Evolutionary conservation across 2,797 vertebrate genomes (phyloP).

Genomic region (Sarcophilus harrisii): DNA sequence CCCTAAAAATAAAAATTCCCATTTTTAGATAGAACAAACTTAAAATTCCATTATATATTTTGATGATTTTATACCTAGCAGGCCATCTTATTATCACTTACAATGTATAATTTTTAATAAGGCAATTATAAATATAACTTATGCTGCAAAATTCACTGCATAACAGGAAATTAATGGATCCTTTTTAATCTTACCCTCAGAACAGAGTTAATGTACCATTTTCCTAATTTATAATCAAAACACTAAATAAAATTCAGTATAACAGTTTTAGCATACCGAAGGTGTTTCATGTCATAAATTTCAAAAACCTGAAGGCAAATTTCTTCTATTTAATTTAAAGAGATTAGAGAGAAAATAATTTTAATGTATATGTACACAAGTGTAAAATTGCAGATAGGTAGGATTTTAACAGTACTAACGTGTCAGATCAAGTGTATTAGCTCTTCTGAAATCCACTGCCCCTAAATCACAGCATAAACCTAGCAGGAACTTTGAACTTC

Average conservation of each 20-base stretch:
- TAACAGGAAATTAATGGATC: slow-evolving; percentile 84
- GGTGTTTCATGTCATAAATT: slow-evolving; percentile 84
- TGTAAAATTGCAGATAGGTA: slow-evolving; percentile 48
- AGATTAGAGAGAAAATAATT: slow-evolving; percentile 60
- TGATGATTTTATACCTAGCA: slow-evolving; percentile 87
- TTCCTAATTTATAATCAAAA: slow-evolving; percentile 88
- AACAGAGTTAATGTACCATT: slow-evolving; percentile 87
- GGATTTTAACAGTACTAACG: slow-evolving; percentile 42
- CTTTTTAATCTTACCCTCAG: slow-evolving; percentile 80
- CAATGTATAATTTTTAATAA: slow-evolving; percentile 88
- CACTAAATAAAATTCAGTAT: slow-evolving; percentile 87
- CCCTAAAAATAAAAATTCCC: slow-evolving; percentile 81
- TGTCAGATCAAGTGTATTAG: slow-evolving; percentile 17
- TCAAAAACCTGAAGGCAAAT: slow-evolving; percentile 83
- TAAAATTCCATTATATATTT: slow-evolving; percentile 87
- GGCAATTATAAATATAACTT: slow-evolving; percentile 88
- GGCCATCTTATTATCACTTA: slow-evolving; percentile 85
- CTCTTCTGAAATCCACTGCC: slow-evolving; percentile 16
- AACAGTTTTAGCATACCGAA: slow-evolving; percentile 81
- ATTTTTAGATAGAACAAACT: slow-evolving; percentile 85
- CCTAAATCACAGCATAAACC: slow-evolving; percentile 49
- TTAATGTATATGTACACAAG: slow-evolving; percentile 45
- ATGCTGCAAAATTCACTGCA: slow-evolving; percentile 82
- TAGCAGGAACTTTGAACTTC: slow-evolving; percentile 23
- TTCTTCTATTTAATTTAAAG: slow-evolving; percentile 77